Evolutionary conservation across 2,888 invertebrate species (phyloP), one percentile per base, ranked within the genome.

Genomic region (Drymonia ruficornis): DNA sequence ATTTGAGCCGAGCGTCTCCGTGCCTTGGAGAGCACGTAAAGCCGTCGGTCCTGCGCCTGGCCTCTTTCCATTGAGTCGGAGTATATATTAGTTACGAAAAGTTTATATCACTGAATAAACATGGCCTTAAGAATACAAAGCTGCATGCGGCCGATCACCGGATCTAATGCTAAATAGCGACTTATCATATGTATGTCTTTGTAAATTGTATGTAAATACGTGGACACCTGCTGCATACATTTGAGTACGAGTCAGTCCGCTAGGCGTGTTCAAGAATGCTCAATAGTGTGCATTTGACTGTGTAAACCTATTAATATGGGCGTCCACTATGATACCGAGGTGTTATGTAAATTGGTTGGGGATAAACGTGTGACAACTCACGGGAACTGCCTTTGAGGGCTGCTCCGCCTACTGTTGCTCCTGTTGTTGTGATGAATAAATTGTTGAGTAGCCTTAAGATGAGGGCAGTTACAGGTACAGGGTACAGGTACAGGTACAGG

Each of bases 211-310:
- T 92, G 91, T 90, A 87, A 91, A 92, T 91, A 87, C 66, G 80
- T 79, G 84, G 86, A 89, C 91, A 92, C 91, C 91, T 91, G 91
- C 89, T 86, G 91, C 87, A 91, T 91, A 90, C 84, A 87, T 89
- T 91, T 87, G 85, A 84, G 71, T 80, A 74, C 78, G 75, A 76
- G 79, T 79, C 71, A 77, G 78, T 72, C 76, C 75, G 72, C 74
- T 78, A 79, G 80, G 74, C 81, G 72, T 85, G 83, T 87, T 86
- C 84, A 85, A 80, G 88, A 83, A 84, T 80, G 83, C 81, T 85
- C 82, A 79, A 79, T 78, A 78, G 80, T 86, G 86, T 84, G 86
- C 84, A 83, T 86, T 86, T 81, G 83, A 76, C 84, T 87, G 84
- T 83, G 89, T 89, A 86, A 88, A 88, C 87, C 83, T 86, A 87